phyloP scores from a whole-genome alignment of 2,888 invertebrate species.

The Stictocephala bisonia region DNA sequence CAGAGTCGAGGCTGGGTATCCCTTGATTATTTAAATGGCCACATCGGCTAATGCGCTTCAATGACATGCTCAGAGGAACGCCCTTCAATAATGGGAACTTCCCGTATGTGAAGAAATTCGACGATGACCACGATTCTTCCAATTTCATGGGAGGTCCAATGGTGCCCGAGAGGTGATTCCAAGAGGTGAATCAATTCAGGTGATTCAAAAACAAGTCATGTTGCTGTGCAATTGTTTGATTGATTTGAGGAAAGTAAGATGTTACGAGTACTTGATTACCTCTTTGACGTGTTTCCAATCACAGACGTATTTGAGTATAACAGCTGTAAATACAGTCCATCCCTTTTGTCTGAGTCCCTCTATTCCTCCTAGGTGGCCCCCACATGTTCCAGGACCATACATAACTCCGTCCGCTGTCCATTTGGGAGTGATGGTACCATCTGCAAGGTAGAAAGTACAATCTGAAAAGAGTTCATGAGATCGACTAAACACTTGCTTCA shows the following conservation, averaged over 20 bases:
- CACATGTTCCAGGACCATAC: background rate
- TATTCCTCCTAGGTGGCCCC: background rate
- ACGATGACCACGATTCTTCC: background rate
- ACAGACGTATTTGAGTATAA: background rate
- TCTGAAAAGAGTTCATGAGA: conserved; percentile 3
- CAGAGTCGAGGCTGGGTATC: background rate
- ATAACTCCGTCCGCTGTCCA: background rate
- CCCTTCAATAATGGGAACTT: conserved; percentile 1
- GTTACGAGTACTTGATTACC: conserved; percentile 5
- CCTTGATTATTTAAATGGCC: background rate
- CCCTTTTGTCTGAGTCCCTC: conserved; percentile 11
- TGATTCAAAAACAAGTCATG: background rate
- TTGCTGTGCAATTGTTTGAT: background rate
- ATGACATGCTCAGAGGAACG: background rate
- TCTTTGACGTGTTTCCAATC: background rate
- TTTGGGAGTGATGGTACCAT: background rate
- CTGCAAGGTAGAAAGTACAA: too few relatives aligned
- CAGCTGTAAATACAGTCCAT: conserved; percentile 22
- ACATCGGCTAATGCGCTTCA: background rate
- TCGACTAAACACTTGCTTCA: background rate
- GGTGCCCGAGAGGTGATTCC: background rate
- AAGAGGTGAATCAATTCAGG: background rate
- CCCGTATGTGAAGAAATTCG: background rate
- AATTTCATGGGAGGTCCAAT: background rate
- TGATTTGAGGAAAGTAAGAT: background rate